Base-by-base conservation (phyloP, 2,888 invertebrate genomes). In the Pandemis cinnamomeana region DNA sequence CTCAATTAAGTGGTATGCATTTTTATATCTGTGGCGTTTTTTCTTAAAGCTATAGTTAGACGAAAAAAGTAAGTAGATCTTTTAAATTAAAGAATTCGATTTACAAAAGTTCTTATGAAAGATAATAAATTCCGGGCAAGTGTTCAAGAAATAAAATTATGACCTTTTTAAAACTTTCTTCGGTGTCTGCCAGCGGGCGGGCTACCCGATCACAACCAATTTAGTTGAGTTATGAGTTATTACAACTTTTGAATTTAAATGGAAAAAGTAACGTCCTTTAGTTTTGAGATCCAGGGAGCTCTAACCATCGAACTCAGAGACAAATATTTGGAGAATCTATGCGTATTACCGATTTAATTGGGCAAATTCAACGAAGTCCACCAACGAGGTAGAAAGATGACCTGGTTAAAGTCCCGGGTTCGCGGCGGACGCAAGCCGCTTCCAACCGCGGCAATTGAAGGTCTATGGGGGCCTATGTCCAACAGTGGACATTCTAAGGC, bases 121-220 rank as follows among this genome's bases (percentile, higher is more conserved):
- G 67, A 15, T 36, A 66, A 53, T 36, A 27, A 51, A 61, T 61
- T 61, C 11, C 15, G 46, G 15, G 13, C 13, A 27, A 64, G 27
- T 66, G 20, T 41, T 51, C 48, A 67, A 67, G n/a, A 66, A 15
- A 36, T 41, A 15, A 51, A 66, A 66, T 53, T 66, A 67, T 67
- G 51, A 13, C 51, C 27, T 67, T 67, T 67, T 53, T 8, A 41
- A 53, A 67, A 67, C 41, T 67, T 67, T 67, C 67, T 15, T 67
- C 67, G 67, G n/a, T 41, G 53, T 53, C 20, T 42, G 15, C 53
- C 67, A 67, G 67, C 67, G 67, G 67, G 67, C 15, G 67, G 51
- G 20, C n/a, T 67, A 51, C 53, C 67, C 67, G 53, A 53, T 53
- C 41, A 41, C 67, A n/a, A n/a, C 36, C 48, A 66, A 46, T 66